Evolutionary conservation across 2,797 vertebrate genomes (phyloP), one percentile per base, ranked within the genome.

Genomic region (Cichlasoma orientale): DNA sequence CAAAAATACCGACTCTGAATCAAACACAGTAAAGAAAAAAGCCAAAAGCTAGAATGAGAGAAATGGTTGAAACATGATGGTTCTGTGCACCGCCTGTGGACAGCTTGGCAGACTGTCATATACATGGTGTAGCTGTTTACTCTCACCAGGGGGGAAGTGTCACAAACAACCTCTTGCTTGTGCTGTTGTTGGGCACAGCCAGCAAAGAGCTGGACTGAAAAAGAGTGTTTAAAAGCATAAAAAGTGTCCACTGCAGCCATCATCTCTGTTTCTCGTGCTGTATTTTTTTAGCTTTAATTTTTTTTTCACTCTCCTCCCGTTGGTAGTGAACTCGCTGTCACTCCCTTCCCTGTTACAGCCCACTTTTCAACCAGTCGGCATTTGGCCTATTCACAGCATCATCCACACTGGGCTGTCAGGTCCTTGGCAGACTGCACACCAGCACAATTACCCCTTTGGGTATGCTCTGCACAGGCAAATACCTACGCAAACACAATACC

Each of bases 311-410:
- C 38, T 63, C 44, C 38, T 63, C 38, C 41, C 16, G 13, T 63
- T 44, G 25, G 8, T 27, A 18, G 41, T 63, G 21, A 63, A 25
- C 59, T 44, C 59, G 1, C 21, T 44, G 7, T 25, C 0, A 2
- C 21, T 11, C 21, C 14, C 25, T 63, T 63, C 25, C 21, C 41
- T 63, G 59, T 44, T 63, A 44, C 25, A 7, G 38, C 41, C 38
- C 3, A 44, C 21, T 44, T 44, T 25, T 63, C 59, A 11, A 18
- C 36, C 1, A 44, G 38, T 63, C 7, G 41, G 36, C 4, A 0
- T 4, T 44, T 25, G 41, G 38, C 38, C 38, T 63, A 0, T 0
- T 0, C 3, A 63, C 41, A 63, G 21, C 36, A 41, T 63, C 23
- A 18, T 63, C 59, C 25, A 11, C 25, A 21, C 25, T 18, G 16